Base-by-base conservation (phyloP, 2,888 invertebrate species). In the Tenthredo mesomela region DNA sequence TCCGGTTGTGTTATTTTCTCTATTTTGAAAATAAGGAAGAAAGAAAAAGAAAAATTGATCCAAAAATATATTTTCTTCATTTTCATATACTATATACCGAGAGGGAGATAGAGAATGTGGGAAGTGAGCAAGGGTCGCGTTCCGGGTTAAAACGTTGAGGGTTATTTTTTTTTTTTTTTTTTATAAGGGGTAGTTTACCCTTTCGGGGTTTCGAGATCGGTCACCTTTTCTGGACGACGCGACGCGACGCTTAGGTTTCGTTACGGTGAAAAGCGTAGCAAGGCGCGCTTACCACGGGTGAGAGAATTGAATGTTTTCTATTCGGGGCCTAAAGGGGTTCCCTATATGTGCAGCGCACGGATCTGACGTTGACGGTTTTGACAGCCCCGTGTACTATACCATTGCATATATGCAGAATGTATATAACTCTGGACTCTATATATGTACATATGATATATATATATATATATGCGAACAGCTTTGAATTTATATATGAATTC, bases 321-420 rank as follows among this genome's bases (percentile, higher is more conserved):
- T 80, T 80, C 50, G 54, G 77, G 43, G 71, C 86, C 86, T 87
- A 88, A 84, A 83, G 87, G 88, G 85, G 86, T 88, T 87, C 84
- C 83, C 86, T 89, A 47, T 89, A 43, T 12, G 89, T 90, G 90
- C 90, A 89, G 89, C 89, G n/a, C n/a, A n/a, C n/a, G 90, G 87
- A 90, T 88, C 90, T 90, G 91, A 91, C 90, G 90, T 91, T 90
- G 89, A 89, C 88, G 88, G 87, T 87, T 89, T 90, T 89, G 88
- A 91, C 89, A 86, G 87, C 86, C 85, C 87, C 71, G n/a, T 1
- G 2, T 37, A 37, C 43, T 25, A 21, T 25, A 21, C 43, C 15
- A 29, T 7, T 43, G 9, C 43, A 43, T 29, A 43, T 73, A 73
- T 43, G 40, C 71, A 73, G 40, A 73, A 43, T 73, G 2, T 43